Evolutionary conservation across 2,797 vertebrate genomes (phyloP), one percentile per base, ranked within the genome.

Genomic region (Pitangus sulphuratus): DNA sequence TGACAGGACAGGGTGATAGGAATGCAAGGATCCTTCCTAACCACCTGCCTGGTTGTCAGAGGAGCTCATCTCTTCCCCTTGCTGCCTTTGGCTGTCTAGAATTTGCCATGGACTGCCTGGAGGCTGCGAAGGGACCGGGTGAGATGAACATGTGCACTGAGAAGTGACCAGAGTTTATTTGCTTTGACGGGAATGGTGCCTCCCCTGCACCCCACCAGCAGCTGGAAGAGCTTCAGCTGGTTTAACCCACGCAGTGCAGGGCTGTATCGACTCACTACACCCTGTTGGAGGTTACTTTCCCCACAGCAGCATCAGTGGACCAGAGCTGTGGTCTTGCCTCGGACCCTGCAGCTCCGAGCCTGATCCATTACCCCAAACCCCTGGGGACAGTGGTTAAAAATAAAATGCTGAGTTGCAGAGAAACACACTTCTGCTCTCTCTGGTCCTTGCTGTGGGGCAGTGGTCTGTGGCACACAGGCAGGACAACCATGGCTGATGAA

Each of bases 11-110:
- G 57, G 61, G 53, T 75, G 72, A 80, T 51, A 37, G 54, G 69
- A 93, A 72, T 72, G 65, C 61, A 86, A 75, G 26, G 65, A 88
- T 66, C 47, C 51, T 90, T 81, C 69, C 74, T 82, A 83, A 60
- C 69, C 87, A 83, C 89, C 83, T 94, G 70, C 70, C 64, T 56
- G 8, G n/a, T 69, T 95, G 90, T 91, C 94, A 93, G 79, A 80
- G 48, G 58, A 89, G 66, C 69, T 93, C 47, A 75, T 82, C 31
- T 87, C 33, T 72, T 85, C 79, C 77, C 54, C 42, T 70, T 45
- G 71, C 75, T 15, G 30, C 64, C 70, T 86, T 62, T 58, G 79
- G 61, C 84, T 42, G 54, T 30, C 65, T 39, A 35, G 64, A 44
- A 64, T 62, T 93, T 91, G 89, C 54, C 44, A 21, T 5, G 4